Base-by-base conservation (phyloP, 2,888 invertebrate genomes). In the Tetropium fuscum region DNA sequence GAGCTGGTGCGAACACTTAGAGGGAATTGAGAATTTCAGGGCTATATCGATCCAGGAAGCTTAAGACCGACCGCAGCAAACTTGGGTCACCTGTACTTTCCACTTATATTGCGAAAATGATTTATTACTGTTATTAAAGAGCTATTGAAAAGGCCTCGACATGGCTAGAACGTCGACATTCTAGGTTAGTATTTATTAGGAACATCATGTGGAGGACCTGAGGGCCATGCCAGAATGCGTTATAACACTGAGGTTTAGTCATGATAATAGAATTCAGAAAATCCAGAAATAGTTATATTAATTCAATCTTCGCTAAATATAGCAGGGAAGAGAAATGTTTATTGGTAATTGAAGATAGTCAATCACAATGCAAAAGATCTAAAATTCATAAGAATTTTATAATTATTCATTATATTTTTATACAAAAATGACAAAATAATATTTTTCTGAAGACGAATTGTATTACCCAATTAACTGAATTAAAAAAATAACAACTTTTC, bases 31-130 rank as follows among this genome's bases (percentile, higher is more conserved):
- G 53, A 48, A 58, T 53, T 58, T 53, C 58, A 48, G 47, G 43
- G 58, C 61, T 54, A 40, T 62, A 62, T 62, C 49, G 61, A 62
- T 58, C 61, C 43, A 13, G 11, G 48, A 38, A 48, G 44, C 61
- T 62, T 51, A 58, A 58, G 58, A 62, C 61, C 61, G 51, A 58
- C 61, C 61, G 61, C 61, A n/a, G n/a, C n/a, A 62, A 58, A 49
- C 16, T 49, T 49, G 41, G 53, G 53, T 53, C 53, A 53, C 53
- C 53, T 53, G 53, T 53, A 53, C 25, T 53, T 34, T 40, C 44
- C 53, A 44, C 53, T 44, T 53, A 44, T 53, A 53, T 53, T 53
- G 53, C 53, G 36, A 53, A 53, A 53, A 53, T 53, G 53, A 53
- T 53, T 53, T 53, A 53, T 53, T 44, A 15, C 44, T 36, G 53